These are phyloP conservation scores for Anolis sagrei DNA, from an alignment of 2,113 vertebrate species.

Conservation along the genomic window DNA sequence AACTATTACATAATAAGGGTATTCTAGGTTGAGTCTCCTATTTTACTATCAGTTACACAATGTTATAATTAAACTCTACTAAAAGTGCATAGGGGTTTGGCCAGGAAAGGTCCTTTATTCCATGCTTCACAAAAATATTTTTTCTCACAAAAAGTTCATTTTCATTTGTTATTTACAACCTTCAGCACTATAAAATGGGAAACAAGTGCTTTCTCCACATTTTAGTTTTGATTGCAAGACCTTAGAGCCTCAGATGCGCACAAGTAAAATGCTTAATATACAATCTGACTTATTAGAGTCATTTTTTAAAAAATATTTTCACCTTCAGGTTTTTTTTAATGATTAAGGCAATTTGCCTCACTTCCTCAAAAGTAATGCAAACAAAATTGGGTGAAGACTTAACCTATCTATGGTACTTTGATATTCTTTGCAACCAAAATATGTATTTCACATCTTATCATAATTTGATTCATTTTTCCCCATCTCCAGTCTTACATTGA, in stretches of 20 bases:
- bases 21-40: too few species aligned
- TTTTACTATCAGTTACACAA: too few species aligned
- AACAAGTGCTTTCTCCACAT: neutral
- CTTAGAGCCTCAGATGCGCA: conserved; percentile 1
- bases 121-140: neutral
- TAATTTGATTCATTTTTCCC: conserved; percentile 15
- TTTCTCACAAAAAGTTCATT: conserved; percentile 6
- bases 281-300: neutral
- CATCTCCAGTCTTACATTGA: neutral
- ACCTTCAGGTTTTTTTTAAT: conserved; percentile 32
- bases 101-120: neutral
- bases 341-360: neutral
- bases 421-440: conserved; percentile 22
- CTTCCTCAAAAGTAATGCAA: conserved; percentile 32
- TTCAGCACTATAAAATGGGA: conserved; percentile 7
- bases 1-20: too few species aligned
- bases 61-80: too few species aligned
- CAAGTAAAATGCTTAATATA: conserved; percentile 25
- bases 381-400: conserved; percentile 4
- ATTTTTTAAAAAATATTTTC: conserved; percentile 47
- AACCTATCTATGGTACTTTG: conserved; percentile 17
- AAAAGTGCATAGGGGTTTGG: too few species aligned
- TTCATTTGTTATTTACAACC: neutral
- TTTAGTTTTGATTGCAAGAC: conserved; percentile 33
- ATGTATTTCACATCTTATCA: conserved; percentile 4